Percentiles rank a stretch among this genome's conserved stretches.
phyloP scores from a whole-genome alignment of 2,888 invertebrate species.

The Crossocerus cetratus region DNA sequence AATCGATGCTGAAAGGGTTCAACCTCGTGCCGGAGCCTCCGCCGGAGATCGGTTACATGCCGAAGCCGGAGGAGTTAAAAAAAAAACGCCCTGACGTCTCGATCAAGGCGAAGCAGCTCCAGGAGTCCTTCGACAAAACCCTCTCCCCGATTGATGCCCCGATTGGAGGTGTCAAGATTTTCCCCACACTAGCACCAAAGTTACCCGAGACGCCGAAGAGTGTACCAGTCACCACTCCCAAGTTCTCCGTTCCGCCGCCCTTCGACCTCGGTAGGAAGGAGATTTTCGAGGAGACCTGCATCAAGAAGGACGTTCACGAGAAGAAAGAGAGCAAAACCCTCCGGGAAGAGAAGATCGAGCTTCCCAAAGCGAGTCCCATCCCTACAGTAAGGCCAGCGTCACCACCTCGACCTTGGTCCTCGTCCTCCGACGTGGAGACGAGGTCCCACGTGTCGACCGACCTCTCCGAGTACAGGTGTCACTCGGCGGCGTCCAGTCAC shows the following conservation, averaged over 20 bases:
- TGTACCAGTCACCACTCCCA: constrained; percentile 27
- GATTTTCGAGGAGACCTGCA: constrained; percentile 58
- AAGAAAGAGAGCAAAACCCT: constrained; percentile 47
- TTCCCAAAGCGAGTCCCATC: constrained; percentile 16
- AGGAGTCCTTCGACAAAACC: constrained; percentile 80
- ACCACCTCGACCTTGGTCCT: constrained; percentile 64
- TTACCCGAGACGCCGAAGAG: constrained; percentile 43
- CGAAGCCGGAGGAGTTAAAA: constrained; percentile 75
- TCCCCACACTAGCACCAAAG: constrained; percentile 72
- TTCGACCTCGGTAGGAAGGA: constrained; percentile 67
- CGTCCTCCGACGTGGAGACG: constrained; percentile 67
- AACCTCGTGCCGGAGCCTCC: constrained; percentile 84
- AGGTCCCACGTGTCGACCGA: constrained; percentile 71
- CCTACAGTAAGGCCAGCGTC: constrained; percentile 47
- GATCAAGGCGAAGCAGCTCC: constrained; percentile 81
- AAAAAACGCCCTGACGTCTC: constrained; percentile 79
- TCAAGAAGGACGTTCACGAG: constrained; percentile 61
- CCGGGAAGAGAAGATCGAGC: constrained; percentile 42
- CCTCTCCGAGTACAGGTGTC: constrained; percentile 69
- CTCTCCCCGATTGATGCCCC: constrained; percentile 79
- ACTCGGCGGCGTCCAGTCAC: constrained; percentile 65
- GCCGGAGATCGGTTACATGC: constrained; percentile 83
- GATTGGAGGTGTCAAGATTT: constrained; percentile 80
- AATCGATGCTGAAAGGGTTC: constrained; percentile 77
- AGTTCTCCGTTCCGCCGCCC: constrained; percentile 68